Percentiles rank a stretch among this genome's conserved stretches.
Evolutionary conservation across 2,113 vertebrate genomes (phyloP).

Genomic region (Trichechus manatus): DNA sequence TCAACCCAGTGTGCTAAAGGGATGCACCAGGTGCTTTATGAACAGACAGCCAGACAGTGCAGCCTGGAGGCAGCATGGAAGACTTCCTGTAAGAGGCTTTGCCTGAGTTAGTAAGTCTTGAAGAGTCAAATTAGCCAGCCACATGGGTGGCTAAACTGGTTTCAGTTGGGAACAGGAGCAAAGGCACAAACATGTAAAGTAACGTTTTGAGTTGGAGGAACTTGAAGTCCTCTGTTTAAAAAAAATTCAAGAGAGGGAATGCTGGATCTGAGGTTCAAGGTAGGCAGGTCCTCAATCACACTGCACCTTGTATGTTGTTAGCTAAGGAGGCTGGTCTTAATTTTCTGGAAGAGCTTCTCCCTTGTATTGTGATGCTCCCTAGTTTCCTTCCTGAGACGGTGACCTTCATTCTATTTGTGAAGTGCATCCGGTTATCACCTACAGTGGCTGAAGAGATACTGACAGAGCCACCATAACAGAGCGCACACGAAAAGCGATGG

Average conservation of each 20-base stretch:
- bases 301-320: no score
- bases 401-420: not conserved
- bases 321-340: not conserved
- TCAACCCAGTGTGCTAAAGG: not conserved
- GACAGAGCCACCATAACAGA: not conserved
- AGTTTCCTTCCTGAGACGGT: not conserved
- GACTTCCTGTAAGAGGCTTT: not conserved
- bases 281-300: not conserved
- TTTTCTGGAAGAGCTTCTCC: not conserved
- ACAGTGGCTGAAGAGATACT: not conserved
- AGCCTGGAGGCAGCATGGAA: not conserved
- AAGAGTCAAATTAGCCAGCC: not conserved
- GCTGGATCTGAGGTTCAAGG: not conserved
- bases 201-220: not conserved
- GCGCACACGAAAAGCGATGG: not conserved
- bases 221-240: not conserved
- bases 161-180: not conserved
- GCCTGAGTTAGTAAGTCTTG: not conserved
- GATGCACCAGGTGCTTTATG: not conserved
- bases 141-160: not conserved
- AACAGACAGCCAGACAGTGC: not conserved
- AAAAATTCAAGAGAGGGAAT: not conserved
- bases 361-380: not conserved
- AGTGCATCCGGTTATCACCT: fast-evolving
- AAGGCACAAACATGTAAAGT: not conserved